Percentiles rank a stretch among this genome's conserved stretches.
Evolutionary conservation across 2,797 vertebrate genomes (phyloP).

Genomic region (Molothrus ater): DNA sequence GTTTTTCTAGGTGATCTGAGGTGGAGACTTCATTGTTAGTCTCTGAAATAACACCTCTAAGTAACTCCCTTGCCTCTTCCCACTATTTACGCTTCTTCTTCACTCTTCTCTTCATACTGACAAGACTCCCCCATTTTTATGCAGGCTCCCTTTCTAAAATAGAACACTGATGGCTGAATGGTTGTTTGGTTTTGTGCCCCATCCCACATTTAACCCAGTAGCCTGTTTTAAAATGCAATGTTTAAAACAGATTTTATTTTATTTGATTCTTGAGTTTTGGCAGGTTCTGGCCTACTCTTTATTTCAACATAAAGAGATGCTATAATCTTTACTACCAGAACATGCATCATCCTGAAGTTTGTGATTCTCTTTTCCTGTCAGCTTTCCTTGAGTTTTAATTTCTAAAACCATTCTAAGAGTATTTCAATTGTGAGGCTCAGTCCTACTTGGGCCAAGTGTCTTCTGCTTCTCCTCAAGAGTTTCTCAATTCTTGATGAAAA

Average conservation of each 20-base stretch:
- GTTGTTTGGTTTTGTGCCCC: rapidly evolving
- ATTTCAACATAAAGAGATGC: neutral
- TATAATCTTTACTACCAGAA: neutral
- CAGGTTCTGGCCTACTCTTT: neutral
- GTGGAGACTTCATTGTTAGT: neutral
- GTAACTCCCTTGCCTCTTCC: neutral
- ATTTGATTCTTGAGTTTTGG: neutral
- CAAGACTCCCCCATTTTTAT: neutral
- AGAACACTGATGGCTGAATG: neutral
- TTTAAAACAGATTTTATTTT: neutral
- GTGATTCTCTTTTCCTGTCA: neutral
- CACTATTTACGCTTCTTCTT: neutral
- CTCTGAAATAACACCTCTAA: neutral
- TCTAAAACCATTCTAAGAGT: neutral
- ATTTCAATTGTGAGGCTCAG: neutral
- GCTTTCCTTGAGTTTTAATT: neutral
- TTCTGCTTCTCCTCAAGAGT: neutral
- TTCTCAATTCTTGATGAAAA: neutral
- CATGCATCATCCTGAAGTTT: neutral
- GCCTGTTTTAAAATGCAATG: neutral
- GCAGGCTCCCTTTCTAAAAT: neutral
- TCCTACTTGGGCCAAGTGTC: neutral
- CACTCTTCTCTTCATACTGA: neutral
- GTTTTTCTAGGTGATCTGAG: neutral
- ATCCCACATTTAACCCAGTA: neutral